Conservation (phyloP, 2,113 vertebrate species). For the Zeus faber region DNA sequence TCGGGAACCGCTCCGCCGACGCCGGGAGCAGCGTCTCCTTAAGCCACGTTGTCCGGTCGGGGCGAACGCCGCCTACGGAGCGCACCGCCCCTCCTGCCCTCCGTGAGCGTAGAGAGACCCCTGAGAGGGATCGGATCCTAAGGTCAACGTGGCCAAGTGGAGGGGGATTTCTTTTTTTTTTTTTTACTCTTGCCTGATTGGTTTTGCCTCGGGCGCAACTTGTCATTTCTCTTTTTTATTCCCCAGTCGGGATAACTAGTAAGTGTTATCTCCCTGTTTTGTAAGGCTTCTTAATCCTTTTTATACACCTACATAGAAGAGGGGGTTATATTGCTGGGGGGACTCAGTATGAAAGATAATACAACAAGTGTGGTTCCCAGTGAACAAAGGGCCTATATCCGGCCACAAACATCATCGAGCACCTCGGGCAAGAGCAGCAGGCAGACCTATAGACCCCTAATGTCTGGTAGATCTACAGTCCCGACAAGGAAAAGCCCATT, state of each 20-base stretch:
- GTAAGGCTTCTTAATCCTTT: conserved; percentile 9
- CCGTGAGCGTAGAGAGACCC: too few species aligned
- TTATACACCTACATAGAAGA: neutral
- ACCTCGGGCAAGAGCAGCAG: conserved; percentile 26
- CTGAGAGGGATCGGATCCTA: too few species aligned
- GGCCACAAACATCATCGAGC: conserved; percentile 42
- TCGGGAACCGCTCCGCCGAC: too few species aligned
- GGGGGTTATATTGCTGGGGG: conserved; percentile 27
- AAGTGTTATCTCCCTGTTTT: neutral
- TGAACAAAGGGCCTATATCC: conserved; percentile 21
- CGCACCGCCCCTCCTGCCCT: too few species aligned
- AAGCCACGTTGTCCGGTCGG: too few species aligned
- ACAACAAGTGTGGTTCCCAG: conserved; percentile 19
- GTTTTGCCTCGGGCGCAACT: neutral
- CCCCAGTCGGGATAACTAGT: neutral
- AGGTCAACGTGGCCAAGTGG: too few species aligned
- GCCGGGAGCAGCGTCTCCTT: too few species aligned
- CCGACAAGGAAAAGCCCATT: conserved; percentile 23
- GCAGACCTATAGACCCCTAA: conserved; percentile 31
- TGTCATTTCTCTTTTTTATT: neutral
- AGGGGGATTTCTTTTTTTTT: too few species aligned
- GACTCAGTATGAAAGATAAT: conserved; percentile 37
- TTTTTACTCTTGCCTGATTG: neutral
- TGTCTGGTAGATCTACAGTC: conserved; percentile 21
- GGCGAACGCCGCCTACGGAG: too few species aligned